Percentiles rank a stretch among this genome's conserved stretches.
These are phyloP conservation scores for Heterotis niloticus DNA, from an alignment of 2,113 vertebrate genomes.

Conservation along the genomic window DNA sequence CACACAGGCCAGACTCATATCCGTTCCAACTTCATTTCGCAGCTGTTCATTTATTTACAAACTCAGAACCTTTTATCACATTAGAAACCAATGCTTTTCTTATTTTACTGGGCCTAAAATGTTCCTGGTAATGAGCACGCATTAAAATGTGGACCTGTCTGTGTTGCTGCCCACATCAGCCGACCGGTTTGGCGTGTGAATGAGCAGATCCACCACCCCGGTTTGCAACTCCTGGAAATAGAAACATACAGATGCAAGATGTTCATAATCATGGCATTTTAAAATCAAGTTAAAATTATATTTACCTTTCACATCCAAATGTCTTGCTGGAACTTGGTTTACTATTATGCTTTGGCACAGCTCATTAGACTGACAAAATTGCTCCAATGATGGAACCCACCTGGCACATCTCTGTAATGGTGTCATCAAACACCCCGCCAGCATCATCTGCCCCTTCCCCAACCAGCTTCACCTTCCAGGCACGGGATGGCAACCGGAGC, in stretches of 20 bases:
- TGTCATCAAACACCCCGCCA: slow-evolving; percentile 75
- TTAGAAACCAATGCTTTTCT: not conserved
- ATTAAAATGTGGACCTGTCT: slow-evolving; percentile 57
- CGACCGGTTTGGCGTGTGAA: slow-evolving; percentile 69
- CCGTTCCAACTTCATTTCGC: not conserved
- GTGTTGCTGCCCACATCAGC: slow-evolving; percentile 74
- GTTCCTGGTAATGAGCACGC: not conserved
- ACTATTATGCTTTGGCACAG: too few species aligned
- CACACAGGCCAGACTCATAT: not conserved
- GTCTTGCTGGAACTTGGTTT: too few species aligned
- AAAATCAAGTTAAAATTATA: too few species aligned
- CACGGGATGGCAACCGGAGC: slow-evolving; percentile 70
- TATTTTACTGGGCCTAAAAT: not conserved
- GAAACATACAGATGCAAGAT: not conserved
- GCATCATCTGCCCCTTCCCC: slow-evolving; percentile 77
- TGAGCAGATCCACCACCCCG: slow-evolving; percentile 69
- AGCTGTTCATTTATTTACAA: not conserved
- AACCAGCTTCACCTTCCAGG: slow-evolving; percentile 75
- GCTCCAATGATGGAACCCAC: slow-evolving; percentile 41
- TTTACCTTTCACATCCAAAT: too few species aligned
- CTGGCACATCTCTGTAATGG: slow-evolving; percentile 77
- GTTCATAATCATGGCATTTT: too few species aligned
- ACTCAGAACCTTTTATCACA: not conserved
- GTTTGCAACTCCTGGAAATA: slow-evolving; percentile 67
- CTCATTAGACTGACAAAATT: not conserved